phyloP scores from a whole-genome alignment of 1,140 invertebrate species.

The Notospermus geniculatus region DNA sequence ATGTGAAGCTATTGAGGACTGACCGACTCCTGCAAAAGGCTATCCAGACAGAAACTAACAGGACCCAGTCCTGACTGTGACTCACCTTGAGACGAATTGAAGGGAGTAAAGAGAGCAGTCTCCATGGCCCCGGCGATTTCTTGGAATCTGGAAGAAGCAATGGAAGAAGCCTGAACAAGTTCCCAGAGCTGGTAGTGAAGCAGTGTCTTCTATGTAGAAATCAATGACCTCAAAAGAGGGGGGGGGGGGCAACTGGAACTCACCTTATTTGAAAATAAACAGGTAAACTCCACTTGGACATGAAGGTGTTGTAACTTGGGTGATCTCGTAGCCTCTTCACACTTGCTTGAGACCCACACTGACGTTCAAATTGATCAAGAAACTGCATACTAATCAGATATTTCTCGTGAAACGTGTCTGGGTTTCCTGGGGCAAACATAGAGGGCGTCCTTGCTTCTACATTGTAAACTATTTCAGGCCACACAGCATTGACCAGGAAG shows the following conservation, averaged over 20 bases:
- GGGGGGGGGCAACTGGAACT: no score
- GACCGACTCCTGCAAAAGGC: no score
- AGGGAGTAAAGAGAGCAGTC: slow-evolving; percentile 57
- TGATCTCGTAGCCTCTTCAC: slow-evolving; percentile 51
- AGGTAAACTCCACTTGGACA: slow-evolving; percentile 86
- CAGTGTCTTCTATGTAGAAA: no score
- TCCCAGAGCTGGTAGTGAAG: no score
- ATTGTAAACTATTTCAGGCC: slow-evolving; percentile 76
- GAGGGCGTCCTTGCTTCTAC: slow-evolving; percentile 73
- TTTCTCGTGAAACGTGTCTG: slow-evolving; percentile 79
- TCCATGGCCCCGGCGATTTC: slow-evolving; percentile 78
- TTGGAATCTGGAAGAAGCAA: slow-evolving; percentile 66
- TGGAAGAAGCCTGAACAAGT: no score
- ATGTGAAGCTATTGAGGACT: slow-evolving; percentile 9
- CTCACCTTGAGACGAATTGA: slow-evolving; percentile 23
- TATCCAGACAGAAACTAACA: no score
- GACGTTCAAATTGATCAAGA: slow-evolving; percentile 70
- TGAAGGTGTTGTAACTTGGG: slow-evolving; percentile 62
- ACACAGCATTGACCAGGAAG: slow-evolving; percentile 85
- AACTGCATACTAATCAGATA: slow-evolving; percentile 79
- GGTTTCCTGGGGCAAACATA: slow-evolving; percentile 89
- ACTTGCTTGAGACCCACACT: slow-evolving; percentile 62
- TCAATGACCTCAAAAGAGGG: no score
- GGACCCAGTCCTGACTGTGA: no score
- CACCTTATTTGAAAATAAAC: slow-evolving; percentile 90